phyloP scores from a whole-genome alignment of 2,888 invertebrate species.

The Apamea sordens region DNA sequence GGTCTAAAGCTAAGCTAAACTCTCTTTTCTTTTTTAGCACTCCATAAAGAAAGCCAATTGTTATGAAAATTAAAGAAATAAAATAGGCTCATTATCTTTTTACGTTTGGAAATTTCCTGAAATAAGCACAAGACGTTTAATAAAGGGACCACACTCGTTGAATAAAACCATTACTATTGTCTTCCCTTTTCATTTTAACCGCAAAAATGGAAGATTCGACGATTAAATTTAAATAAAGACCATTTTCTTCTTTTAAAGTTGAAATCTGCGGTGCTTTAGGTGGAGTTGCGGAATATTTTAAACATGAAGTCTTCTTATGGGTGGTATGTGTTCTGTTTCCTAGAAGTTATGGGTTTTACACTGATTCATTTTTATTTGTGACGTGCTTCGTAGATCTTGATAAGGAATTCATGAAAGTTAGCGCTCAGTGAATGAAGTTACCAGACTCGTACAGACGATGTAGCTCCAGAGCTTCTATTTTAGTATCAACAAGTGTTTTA shows the following conservation, averaged over 20 bases:
- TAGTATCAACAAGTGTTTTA: constrained; percentile 29
- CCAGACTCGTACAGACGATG: neutral
- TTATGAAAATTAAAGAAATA: constrained; percentile 61
- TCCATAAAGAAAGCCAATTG: constrained; percentile 49
- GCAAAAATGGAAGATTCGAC: constrained; percentile 71
- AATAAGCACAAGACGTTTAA: constrained; percentile 65
- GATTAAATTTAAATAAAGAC: constrained; percentile 80
- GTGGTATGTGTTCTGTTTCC: constrained; percentile 23
- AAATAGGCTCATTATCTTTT: constrained; percentile 59
- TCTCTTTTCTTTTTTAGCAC: constrained; percentile 33
- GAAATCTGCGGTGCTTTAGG: constrained; percentile 63
- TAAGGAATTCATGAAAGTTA: constrained; percentile 34
- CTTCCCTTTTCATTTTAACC: constrained; percentile 74
- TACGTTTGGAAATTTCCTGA: constrained; percentile 54
- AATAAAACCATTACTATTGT: constrained; percentile 73
- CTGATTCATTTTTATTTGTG: constrained; percentile 42
- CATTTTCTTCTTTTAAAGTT: constrained; percentile 74
- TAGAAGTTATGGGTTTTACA: constrained; percentile 38
- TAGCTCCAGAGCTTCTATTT: constrained; percentile 5
- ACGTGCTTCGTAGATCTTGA: constrained; percentile 28
- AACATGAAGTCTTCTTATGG: constrained; percentile 34
- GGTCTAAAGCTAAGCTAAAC: constrained; percentile 12
- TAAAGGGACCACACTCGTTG: constrained; percentile 71
- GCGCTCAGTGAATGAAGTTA: constrained; percentile 19
- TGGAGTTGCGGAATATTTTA: constrained; percentile 58